Evolutionary conservation across 2,797 vertebrate genomes (phyloP), one percentile per base, ranked within the genome.

Genomic region (Moxostoma hubbsi): DNA sequence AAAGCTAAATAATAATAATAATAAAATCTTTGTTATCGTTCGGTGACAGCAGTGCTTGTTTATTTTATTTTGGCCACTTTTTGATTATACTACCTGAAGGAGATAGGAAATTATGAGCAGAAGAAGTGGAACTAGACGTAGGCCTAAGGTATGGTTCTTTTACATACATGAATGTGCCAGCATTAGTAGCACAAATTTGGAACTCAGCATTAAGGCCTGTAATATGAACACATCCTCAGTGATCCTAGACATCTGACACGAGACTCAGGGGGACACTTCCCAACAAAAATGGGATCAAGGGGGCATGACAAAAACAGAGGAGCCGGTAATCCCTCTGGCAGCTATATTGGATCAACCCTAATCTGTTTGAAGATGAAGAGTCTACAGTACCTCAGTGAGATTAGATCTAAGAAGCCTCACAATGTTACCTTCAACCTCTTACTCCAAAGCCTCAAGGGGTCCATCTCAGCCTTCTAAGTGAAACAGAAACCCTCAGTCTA

Each of bases 391-490:
- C 82, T 73, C 54, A 79, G 81, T 81, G 78, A 74, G 80, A 82
- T 85, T 81, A 81, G 65, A 79, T 79, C 79, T 73, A 84, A 85
- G 83, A 85, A 88, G 82, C 88, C 88, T 92, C 91, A 82, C 75
- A 92, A 89, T 86, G 90, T 74, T 87, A 89, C 83, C 89, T 91
- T 90, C 90, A 88, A 92, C 89, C 89, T 89, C 88, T 83, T 75
- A 73, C 78, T 83, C 75, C 63, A 66, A n/a, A 76, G 71, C 83
- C 83, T 83, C 65, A 73, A 82, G 78, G 77, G 82, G 45, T 45
- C 43, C 43, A 4, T 79, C 71, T 82, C 75, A 81, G 73, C 50
- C 51, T 54, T 82, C 49, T 66, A 74, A 81, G 68, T 79, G 81
- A 86, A 83, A 80, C 77, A 77, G 73, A 36, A 24, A 24, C 24